Evolutionary conservation across 2,797 vertebrate species (phyloP).

Genomic region (Phyllotis vaccarum): DNA sequence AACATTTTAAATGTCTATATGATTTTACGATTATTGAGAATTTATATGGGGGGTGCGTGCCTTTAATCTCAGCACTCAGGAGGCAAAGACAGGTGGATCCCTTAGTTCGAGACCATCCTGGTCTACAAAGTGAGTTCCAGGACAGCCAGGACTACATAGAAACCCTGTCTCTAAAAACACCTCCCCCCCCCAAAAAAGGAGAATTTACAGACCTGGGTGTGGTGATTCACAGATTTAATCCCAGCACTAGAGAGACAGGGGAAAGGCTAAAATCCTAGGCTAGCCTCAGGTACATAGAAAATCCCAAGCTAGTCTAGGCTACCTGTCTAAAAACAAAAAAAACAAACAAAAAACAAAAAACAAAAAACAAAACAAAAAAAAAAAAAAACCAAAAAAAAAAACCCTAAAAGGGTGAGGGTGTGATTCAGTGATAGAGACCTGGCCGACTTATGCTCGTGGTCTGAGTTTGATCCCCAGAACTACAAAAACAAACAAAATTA

Average conservation of each 20-base stretch:
- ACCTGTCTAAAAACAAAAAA: background rate
- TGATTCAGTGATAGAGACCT: too few species aligned
- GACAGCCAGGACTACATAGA: background rate
- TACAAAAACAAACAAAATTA: background rate
- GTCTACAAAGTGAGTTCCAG: background rate
- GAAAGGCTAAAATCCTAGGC: background rate
- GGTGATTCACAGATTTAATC: background rate
- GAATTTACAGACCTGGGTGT: background rate
- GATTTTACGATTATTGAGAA: background rate
- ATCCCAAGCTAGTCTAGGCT: background rate
- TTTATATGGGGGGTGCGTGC: background rate
- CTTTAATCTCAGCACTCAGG: background rate
- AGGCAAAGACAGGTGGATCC: background rate
- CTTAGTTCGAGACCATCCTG: background rate
- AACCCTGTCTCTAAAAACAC: background rate
- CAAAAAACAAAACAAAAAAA: too few species aligned
- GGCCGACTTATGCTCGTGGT: too few species aligned
- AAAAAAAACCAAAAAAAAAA: too few species aligned
- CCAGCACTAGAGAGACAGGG: background rate
- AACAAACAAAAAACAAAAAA: too few species aligned
- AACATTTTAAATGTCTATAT: slow-evolving; percentile 33
- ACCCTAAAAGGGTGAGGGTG: background rate
- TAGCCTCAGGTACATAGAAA: background rate
- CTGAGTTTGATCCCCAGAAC: background rate
- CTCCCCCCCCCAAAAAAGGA: too few species aligned